A percentile compares a stretch with the other conserved stretches of the same genome.
Conservation (phyloP, 2,113 vertebrate species). For the Pelmatolapia mariae region DNA sequence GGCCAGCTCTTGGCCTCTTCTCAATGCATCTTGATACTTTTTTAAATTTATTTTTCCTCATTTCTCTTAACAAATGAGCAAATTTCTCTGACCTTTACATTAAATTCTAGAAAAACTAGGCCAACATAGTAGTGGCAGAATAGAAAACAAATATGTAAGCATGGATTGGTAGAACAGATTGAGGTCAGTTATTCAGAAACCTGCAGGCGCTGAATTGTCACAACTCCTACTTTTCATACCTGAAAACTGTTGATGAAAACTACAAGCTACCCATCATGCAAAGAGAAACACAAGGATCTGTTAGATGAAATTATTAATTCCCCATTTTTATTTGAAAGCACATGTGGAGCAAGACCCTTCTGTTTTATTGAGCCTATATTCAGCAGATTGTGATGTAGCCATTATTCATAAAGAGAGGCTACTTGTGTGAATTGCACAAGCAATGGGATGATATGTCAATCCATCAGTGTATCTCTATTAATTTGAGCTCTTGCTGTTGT, state of each 20-base stretch:
- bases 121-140: background rate
- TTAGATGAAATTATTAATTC: background rate
- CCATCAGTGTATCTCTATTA: background rate
- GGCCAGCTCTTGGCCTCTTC: background rate
- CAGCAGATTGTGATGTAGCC: background rate
- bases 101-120: background rate
- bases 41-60: background rate
- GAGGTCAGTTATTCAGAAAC: background rate
- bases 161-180: background rate
- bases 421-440: background rate
- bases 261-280: background rate
- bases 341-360: background rate
- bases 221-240: background rate
- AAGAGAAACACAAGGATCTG: background rate
- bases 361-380: background rate
- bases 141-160: background rate
- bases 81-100: background rate
- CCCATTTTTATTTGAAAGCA: background rate
- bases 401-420: background rate
- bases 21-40: background rate
- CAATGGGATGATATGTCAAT: background rate
- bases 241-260: background rate
- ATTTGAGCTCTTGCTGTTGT: background rate
- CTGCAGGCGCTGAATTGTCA: background rate
- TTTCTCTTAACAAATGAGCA: background rate